Base-by-base conservation (phyloP, 2,113 vertebrate species). In the Austrofundulus limnaeus region DNA sequence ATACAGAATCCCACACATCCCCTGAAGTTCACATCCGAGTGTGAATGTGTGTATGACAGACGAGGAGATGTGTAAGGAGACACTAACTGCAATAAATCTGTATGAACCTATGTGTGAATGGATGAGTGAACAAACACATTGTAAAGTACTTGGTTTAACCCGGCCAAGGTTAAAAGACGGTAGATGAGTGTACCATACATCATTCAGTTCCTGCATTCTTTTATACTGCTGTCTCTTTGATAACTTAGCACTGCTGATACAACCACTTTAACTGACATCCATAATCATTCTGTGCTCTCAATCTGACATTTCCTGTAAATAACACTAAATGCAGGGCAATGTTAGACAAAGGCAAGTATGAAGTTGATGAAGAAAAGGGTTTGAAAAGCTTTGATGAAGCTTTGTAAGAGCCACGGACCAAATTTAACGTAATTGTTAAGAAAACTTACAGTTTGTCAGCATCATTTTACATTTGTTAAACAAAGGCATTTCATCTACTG, bases 351-450 rank as follows among this genome's bases (percentile, higher is more conserved):
- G 17, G 21, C 20, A 49, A 1, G n/a, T 20, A 11, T 6, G 9
- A n/a, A 34, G 10, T 8, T 34, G 31, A 34, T 34, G 8, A 34
- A 34, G 31, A 10, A 34, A 17, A 45, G 38, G 21, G n/a, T n/a
- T n/a, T 9, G 31, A 10, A 34, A 49, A 62, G 24, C 19, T 11
- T 46, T 16, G 28, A 24, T 39, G 10, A 37, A 34, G 21, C n/a
- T 50, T 12, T 10, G 10, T 5, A 34, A 34, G 1, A 34, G 4
- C 20, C 24, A 25, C 19, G 49, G 24, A 51, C 25, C 14, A 1
- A 63, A 41, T 63, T 19, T 53, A 48, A 58, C 8, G 34, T 28
- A 21, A 61, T 9, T 25, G 37, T 38, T 17, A 39, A 53, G 12
- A 52, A 16, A 61, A 46, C 11, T 37, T 3, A 16, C 8, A 16